Conservation (phyloP, 2,888 invertebrate species). For the Tenthredo notha region DNA sequence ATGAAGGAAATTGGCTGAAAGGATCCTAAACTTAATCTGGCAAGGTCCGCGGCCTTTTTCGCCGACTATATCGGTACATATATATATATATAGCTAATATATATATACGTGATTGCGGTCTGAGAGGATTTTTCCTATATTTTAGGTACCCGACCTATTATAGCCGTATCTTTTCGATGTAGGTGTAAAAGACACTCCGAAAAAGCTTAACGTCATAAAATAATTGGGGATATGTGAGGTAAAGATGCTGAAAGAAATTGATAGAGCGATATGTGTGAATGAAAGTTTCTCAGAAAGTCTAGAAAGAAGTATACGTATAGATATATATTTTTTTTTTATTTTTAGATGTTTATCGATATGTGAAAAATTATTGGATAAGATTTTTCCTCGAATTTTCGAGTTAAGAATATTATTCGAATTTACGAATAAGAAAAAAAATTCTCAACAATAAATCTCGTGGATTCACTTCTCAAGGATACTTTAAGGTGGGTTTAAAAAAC, state of each 20-base stretch:
- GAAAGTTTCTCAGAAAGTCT: background rate
- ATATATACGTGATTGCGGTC: slow-evolving; percentile 14
- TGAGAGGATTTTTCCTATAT: slow-evolving; percentile 47
- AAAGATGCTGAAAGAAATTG: background rate
- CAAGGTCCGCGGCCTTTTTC: background rate
- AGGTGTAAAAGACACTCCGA: slow-evolving; percentile 3
- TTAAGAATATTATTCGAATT: slow-evolving; percentile 1
- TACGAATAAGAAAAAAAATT: background rate
- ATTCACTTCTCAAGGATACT: slow-evolving; percentile 16
- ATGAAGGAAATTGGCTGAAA: slow-evolving; percentile 27
- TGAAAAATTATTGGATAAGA: background rate
- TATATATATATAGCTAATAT: background rate
- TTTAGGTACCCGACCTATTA: background rate
- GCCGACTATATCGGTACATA: background rate
- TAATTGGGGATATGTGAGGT: slow-evolving; percentile 30
- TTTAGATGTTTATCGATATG: background rate
- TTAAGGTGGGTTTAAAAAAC: slow-evolving; percentile 26
- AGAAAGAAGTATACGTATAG: background rate
- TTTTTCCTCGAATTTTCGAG: background rate
- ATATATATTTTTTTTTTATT: background rate
- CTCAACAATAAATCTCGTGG: background rate
- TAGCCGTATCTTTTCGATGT: slow-evolving; percentile 16
- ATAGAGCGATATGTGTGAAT: background rate
- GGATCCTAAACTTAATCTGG: slow-evolving; percentile 25
- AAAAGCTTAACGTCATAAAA: slow-evolving; percentile 36